Conservation (phyloP, 2,797 vertebrate genomes). For the Apogon hyalosoma region DNA sequence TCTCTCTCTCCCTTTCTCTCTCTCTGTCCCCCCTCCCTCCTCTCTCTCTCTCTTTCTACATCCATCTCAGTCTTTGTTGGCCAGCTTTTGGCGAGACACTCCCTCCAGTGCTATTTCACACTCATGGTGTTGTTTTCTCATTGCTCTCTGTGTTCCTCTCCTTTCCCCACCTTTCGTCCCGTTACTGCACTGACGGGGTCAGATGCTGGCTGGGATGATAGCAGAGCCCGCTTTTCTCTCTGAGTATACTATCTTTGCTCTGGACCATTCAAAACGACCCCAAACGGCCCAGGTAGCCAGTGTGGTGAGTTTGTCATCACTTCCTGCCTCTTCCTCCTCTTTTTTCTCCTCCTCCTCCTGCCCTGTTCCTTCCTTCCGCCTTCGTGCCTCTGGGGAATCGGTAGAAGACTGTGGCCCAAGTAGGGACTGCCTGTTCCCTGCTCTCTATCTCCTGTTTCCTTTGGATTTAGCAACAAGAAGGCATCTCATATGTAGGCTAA, state of each 20-base stretch:
- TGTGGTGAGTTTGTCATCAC: slow-evolving; percentile 96
- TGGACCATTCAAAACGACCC: slow-evolving; percentile 96
- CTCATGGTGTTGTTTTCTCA: slow-evolving; percentile 89
- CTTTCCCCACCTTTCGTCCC: slow-evolving; percentile 81
- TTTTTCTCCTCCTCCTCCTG: slow-evolving; percentile 66
- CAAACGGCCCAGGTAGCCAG: slow-evolving; percentile 92
- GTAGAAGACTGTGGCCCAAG: slow-evolving; percentile 81
- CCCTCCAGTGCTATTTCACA: slow-evolving; percentile 70
- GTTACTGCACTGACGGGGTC: slow-evolving; percentile 89
- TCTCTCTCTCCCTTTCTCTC: slow-evolving; percentile 33
- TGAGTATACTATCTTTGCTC: slow-evolving; percentile 99
- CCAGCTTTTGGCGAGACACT: slow-evolving; percentile 55
- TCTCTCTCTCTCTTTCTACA: slow-evolving; percentile 23
- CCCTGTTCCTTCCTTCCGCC: slow-evolving; percentile 78
- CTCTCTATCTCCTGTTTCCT: slow-evolving; percentile 77
- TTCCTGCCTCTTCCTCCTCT: slow-evolving; percentile 76
- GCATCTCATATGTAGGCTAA: slow-evolving; percentile 87
- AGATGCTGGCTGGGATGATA: slow-evolving; percentile 99
- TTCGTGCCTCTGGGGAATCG: slow-evolving; percentile 80
- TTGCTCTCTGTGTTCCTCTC: slow-evolving; percentile 91
- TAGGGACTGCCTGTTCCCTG: slow-evolving; percentile 84
- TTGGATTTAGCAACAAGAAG: slow-evolving; percentile 83
- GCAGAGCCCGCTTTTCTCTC: slow-evolving; percentile 99
- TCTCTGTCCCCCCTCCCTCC: neutral
- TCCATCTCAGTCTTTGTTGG: slow-evolving; percentile 48